Evolutionary conservation across 1,140 invertebrate genomes (phyloP).

Genomic region (Neodiprion fabricii): DNA sequence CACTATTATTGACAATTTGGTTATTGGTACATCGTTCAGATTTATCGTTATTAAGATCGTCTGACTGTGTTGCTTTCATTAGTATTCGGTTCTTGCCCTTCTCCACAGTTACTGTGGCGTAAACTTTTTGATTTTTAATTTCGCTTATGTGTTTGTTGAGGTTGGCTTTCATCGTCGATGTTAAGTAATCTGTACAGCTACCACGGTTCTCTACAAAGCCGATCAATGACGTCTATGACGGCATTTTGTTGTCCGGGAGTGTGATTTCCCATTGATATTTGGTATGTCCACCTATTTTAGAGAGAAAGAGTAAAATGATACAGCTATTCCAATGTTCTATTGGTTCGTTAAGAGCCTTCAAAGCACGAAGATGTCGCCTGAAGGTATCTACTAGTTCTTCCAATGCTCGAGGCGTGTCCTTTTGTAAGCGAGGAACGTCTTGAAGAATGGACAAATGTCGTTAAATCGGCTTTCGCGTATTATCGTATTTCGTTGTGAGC

Average conservation of each 20-base stretch:
- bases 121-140: slow-evolving; percentile 4
- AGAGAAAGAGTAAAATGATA: background rate
- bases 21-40: slow-evolving; percentile 18
- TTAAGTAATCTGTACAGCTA: slow-evolving; percentile 10
- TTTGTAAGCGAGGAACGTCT: slow-evolving; percentile 23
- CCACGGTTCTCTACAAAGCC: slow-evolving; percentile 17
- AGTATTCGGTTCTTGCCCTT: background rate
- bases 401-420: slow-evolving; percentile 28
- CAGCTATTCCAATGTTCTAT: background rate
- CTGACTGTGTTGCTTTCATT: background rate
- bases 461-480: slow-evolving; percentile 44
- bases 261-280: slow-evolving; percentile 21
- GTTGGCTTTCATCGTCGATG: background rate
- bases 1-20: background rate
- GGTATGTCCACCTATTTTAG: background rate
- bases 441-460: slow-evolving; percentile 43
- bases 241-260: slow-evolving; percentile 17
- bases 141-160: background rate
- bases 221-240: slow-evolving; percentile 7
- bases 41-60: slow-evolving; percentile 12
- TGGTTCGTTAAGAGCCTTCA: background rate
- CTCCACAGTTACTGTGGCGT: background rate
- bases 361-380: background rate
- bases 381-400: background rate
- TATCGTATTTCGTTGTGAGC: slow-evolving; percentile 47